Base-by-base conservation (phyloP, 2,113 vertebrate species). In the Mirza zaza region DNA sequence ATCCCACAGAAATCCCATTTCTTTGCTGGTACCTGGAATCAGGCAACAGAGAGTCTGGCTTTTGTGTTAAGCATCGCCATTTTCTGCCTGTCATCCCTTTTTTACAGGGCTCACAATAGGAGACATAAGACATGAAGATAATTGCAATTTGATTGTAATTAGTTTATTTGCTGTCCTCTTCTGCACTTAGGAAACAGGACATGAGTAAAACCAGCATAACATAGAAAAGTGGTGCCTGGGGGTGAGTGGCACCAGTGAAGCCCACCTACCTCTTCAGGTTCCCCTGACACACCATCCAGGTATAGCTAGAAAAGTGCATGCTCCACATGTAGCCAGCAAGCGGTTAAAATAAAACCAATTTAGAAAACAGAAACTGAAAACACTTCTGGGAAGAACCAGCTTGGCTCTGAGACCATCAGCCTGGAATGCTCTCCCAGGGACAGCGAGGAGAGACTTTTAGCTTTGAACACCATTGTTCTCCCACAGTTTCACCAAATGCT, bases 241-340 rank as follows among this genome's bases (percentile, higher is more conserved):
- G 1, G 1, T 8, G 4, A 52, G 11, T 6, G n/a, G 8, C 21
- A 42, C 8, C 9, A 20, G 12, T 8, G 39, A 68, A 13, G 0
- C 15, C 57, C n/a, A 34, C 29, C 39, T 75, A 0, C 48, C 32
- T 34, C 36, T 34, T 39, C 68, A 63, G 52, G 65, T 76, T 25
- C 29, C 23, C 63, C 75, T 48, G 52, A 21, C 17, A 50, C 50
- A 27, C 27, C 15, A 2, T 18, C 57, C 45, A 4, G 45, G 32
- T 65, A 15, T 6, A 32, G 45, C 77, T 86, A 57, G 13, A 65
- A 39, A n/a, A 2, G 8, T 17, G 3, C 2, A 8, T 2, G 1
- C 21, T 65, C 77, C 10, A 11, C 65, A 1, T 1, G 8, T 27
- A 86, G n/a, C 59, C 42, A 68, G 86, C 32, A 73, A 77, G 17